Evolutionary conservation across 2,797 vertebrate genomes (phyloP).

Genomic region (Sciaenops ocellatus): DNA sequence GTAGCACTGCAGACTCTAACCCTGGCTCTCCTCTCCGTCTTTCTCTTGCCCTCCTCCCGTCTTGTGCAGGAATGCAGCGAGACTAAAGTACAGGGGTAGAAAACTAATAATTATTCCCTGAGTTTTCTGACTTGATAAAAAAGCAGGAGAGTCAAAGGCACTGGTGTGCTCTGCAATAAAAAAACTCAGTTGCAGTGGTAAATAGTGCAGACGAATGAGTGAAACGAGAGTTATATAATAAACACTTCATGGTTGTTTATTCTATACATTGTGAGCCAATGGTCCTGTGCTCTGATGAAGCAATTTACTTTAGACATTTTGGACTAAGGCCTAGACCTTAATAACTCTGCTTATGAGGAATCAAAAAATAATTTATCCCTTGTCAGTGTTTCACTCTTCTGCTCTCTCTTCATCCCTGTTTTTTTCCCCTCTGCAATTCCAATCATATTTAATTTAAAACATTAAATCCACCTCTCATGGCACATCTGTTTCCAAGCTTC

Average conservation of each 20-base stretch:
- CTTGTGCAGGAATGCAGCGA: constrained; percentile 54
- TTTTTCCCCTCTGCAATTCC: constrained; percentile 4
- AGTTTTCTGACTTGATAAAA: constrained; percentile 55
- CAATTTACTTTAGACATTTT: constrained; percentile 36
- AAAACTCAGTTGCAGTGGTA: not conserved
- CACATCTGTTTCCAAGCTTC: constrained; percentile 51
- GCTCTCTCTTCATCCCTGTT: not conserved
- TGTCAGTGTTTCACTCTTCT: constrained; percentile 6
- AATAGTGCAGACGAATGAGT: not conserved
- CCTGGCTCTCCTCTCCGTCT: constrained; percentile 20
- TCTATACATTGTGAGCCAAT: constrained; percentile 18
- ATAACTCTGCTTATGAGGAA: constrained; percentile 20
- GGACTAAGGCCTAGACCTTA: constrained; percentile 17
- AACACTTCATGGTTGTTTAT: constrained; percentile 25
- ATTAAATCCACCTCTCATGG: constrained; percentile 29
- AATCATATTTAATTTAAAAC: constrained; percentile 49
- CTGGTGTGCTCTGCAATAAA: constrained; percentile 1
- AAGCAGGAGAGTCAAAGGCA: constrained; percentile 20
- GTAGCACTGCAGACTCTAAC: constrained; percentile 10
- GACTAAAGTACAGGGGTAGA: constrained; percentile 55
- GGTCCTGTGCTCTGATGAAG: constrained; percentile 11
- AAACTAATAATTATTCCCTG: constrained; percentile 59
- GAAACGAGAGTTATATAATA: constrained; percentile 26
- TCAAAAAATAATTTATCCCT: constrained; percentile 3
- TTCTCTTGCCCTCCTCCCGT: constrained; percentile 5